These are phyloP conservation scores for Zaprionus tsacasi DNA, from an alignment of 1,140 invertebrate species.

Conservation along the genomic window DNA sequence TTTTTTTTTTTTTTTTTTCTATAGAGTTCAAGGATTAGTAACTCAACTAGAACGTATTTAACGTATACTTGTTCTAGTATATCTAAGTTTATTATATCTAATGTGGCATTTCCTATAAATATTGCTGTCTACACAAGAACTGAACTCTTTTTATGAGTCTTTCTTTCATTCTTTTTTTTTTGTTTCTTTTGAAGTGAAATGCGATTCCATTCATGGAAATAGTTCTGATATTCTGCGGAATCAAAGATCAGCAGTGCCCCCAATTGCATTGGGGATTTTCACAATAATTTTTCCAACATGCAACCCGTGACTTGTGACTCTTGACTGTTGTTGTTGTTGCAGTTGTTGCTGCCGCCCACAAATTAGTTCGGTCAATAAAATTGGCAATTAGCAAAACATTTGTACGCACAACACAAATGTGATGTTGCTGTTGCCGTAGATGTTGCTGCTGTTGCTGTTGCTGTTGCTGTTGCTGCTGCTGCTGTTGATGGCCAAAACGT, in stretches of 20 bases:
- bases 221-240: constrained; percentile 24
- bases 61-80: too few species aligned
- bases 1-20: too few species aligned
- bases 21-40: too few species aligned
- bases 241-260: constrained; percentile 34
- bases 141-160: background rate
- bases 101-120: too few species aligned
- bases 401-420: constrained; percentile 62
- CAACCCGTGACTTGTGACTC: constrained; percentile 24
- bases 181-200: constrained; percentile 30
- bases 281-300: constrained; percentile 2
- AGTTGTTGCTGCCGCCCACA: constrained; percentile 58
- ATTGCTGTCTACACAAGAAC: background rate
- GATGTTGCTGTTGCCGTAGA: constrained; percentile 13
- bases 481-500: constrained; percentile 76
- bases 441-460: constrained; percentile 40
- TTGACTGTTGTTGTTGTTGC: constrained; percentile 21
- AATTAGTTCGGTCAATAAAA: constrained; percentile 72
- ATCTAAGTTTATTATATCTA: too few species aligned
- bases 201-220: constrained; percentile 45
- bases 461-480: constrained; percentile 27
- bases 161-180: background rate
- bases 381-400: constrained; percentile 76
- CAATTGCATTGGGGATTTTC: constrained; percentile 4
- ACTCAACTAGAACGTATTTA: too few species aligned